Evolutionary conservation across 2,113 vertebrate genomes (phyloP), one percentile per base, ranked within the genome.

Genomic region (Eurypyga helias): DNA sequence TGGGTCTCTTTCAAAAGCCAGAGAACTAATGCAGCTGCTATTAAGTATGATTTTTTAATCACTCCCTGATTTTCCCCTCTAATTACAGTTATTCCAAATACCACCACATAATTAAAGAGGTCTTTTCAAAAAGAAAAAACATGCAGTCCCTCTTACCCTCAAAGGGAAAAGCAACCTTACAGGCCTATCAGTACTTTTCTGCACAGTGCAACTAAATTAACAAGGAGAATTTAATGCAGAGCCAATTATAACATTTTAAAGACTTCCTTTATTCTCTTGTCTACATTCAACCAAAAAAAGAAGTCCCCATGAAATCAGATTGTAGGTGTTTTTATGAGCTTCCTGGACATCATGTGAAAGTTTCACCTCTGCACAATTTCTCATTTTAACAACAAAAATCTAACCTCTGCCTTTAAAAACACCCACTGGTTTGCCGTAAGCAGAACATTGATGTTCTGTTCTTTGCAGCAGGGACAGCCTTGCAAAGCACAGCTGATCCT

Each of bases 41-140:
- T 98, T 98, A 97, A 92, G 79, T 60, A 94, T 89, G 94, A 96
- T 97, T 83, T 97, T 96, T 96, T 96, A 98, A 98, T 97, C 95
- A 96, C 77, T 87, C 93, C 79, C 90, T 95, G 96, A 92, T 97
- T 97, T 97, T 92, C 33, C 65, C 62, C 75, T 94, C 69, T 97
- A 97, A 97, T 83, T 98, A 83, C 95, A 96, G 93, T 97, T 97
- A 98, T 96, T 97, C 79, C 87, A 97, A 90, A 73, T 86, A 97
- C 79, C 77, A 88, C 33, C 46, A 96, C 85, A 85, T 97, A 96
- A 98, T 95, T 96, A 94, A 65, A 82, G 81, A 93, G 81, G 58
- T 70, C 77, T 97, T 93, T 95, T 96, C 77, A 93, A 97, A 60
- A 93, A 84, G 76, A 81, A 89, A 58, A 97, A 95, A 70, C 69